Conservation (phyloP, 2,888 invertebrate species). For the Stenolophus ochropezus region DNA sequence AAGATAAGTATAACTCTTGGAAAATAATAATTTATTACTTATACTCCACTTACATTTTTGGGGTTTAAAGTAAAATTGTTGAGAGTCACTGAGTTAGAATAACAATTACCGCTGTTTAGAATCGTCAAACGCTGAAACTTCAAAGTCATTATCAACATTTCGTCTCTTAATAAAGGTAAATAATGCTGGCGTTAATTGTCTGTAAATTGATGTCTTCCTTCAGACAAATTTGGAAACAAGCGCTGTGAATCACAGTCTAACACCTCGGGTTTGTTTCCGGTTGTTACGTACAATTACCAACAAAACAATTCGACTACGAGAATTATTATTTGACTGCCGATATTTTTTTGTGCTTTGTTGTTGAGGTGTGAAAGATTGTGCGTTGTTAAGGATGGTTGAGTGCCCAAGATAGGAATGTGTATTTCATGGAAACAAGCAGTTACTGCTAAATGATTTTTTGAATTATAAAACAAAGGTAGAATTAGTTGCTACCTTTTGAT, state of each 20-base stretch:
- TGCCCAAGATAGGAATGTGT: background rate
- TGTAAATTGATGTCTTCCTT: slow-evolving; percentile 53
- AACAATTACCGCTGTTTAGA: slow-evolving; percentile 18
- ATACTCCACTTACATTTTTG: too few species aligned
- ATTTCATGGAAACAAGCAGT: background rate
- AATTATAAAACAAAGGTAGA: too few species aligned
- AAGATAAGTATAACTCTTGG: too few species aligned
- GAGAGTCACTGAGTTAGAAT: background rate
- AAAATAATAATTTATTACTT: too few species aligned
- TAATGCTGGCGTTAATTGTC: slow-evolving; percentile 46
- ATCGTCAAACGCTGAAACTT: slow-evolving; percentile 34
- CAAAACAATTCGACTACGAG: slow-evolving; percentile 15
- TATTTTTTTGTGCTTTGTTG: background rate
- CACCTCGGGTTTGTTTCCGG: slow-evolving; percentile 30
- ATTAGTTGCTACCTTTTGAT: too few species aligned
- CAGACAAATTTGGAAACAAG: slow-evolving; percentile 35
- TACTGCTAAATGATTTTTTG: too few species aligned
- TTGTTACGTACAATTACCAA: slow-evolving; percentile 20
- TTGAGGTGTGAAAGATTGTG: slow-evolving; percentile 20
- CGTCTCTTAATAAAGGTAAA: slow-evolving; percentile 47
- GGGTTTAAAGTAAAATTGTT: background rate
- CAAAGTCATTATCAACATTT: slow-evolving; percentile 37
- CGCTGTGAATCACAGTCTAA: slow-evolving; percentile 31
- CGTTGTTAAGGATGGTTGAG: slow-evolving; percentile 8
- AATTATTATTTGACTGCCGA: background rate